These are phyloP conservation scores for Bradypodion ventrale DNA, from an alignment of 2,797 vertebrate species.

Conservation along the genomic window DNA sequence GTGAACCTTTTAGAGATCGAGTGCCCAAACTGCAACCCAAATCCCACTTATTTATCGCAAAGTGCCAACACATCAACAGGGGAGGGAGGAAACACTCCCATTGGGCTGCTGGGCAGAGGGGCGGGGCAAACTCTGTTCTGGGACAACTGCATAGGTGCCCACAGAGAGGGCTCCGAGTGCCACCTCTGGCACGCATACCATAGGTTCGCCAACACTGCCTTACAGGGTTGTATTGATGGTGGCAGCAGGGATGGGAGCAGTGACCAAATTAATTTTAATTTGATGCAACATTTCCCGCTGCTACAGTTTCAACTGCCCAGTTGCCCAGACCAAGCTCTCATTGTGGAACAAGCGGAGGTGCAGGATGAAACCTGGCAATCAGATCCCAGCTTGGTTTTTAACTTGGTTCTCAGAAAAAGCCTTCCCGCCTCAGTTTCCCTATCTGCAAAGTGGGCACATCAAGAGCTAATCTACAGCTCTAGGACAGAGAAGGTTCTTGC, in stretches of 20 bases:
- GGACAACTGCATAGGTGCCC: too few relatives aligned
- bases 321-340: background rate
- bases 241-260: background rate
- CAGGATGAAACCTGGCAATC: background rate
- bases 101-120: too few relatives aligned
- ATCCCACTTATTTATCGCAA: too few relatives aligned
- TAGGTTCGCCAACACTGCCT: too few relatives aligned
- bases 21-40: too few relatives aligned
- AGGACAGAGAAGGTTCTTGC: background rate
- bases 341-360: background rate
- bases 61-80: too few relatives aligned
- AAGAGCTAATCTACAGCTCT: background rate
- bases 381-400: background rate
- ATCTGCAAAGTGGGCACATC: background rate
- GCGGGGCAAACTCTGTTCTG: too few relatives aligned
- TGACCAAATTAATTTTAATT: background rate
- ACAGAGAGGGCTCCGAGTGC: too few relatives aligned
- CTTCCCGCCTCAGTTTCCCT: background rate
- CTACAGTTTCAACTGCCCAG: background rate
- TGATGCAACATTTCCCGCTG: background rate
- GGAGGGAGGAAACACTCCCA: too few relatives aligned
- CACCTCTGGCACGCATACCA: too few relatives aligned
- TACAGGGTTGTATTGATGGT: background rate
- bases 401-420: background rate
- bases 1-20: too few relatives aligned